Evolutionary conservation across 2,888 invertebrate species (phyloP), one percentile per base, ranked within the genome.

Genomic region (Erynnis tages): DNA sequence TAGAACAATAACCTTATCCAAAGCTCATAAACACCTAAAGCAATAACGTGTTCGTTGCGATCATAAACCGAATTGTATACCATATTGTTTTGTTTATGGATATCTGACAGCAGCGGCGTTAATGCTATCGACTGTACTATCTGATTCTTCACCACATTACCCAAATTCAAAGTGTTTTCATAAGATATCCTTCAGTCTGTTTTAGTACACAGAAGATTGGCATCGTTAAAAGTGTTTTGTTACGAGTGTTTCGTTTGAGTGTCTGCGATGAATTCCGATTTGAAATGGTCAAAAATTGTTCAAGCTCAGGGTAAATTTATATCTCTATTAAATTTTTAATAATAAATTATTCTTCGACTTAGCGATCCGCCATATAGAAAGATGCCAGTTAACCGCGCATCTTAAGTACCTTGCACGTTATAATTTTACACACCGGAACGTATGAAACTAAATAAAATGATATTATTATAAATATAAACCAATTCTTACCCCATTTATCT

Each of bases 11-110:
- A 8, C 37, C 1, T 29, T 37, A 47, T 29, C 8, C 17, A 4
- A 1, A 30, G 16, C 17, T 54, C 38, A 43, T 44, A 54, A 54
- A 48, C 48, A 54, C 43, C 44, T 44, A 38, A 48, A 38, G 37
- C 38, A 44, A 44, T 54, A 54, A 48, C 23, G 38, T 44, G 30
- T 37, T 32, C 8, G 11, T 23, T 37, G 29, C 13, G 10, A 14
- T 19, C n/a, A 43, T 30, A 41, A 43, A 54, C 19, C 11, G 21
- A 35, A 47, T 34, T 47, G 46, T 47, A 27, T 13, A 25, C 40
- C 40, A 41, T 37, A 47, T 47, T 38, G 30, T 29, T 19, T 30
- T 38, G 29, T 47, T 47, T 47, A 47, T 38, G 38, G 21, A n/a
- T 30, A 11, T 30, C 21, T 30, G 38, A 38, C 38, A 45, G 21